These are phyloP conservation scores for Theocolax elegans DNA, from an alignment of 1,140 invertebrate species.

Conservation along the genomic window DNA sequence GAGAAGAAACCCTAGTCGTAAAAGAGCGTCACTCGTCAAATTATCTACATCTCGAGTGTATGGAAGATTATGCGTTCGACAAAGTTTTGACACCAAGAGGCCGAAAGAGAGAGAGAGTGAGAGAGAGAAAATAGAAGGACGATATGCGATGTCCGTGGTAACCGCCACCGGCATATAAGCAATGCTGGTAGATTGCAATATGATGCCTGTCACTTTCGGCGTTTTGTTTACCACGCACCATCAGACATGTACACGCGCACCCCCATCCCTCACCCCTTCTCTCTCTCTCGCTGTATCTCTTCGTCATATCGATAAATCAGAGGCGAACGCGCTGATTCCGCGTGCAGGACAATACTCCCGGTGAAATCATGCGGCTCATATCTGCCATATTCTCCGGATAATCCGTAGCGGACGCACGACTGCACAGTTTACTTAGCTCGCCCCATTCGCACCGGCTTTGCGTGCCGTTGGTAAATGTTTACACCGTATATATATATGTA, in stretches of 20 bases:
- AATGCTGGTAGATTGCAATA: neutral
- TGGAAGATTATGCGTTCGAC: slow-evolving; percentile 3
- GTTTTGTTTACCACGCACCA: slow-evolving; percentile 23
- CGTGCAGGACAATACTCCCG: slow-evolving; percentile 17
- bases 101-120: neutral
- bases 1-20: too few species aligned
- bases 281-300: too few species aligned
- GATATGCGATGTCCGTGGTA: neutral
- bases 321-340: neutral
- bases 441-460: slow-evolving; percentile 48
- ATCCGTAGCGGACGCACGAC: slow-evolving; percentile 26
- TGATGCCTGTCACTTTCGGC: slow-evolving; percentile 25
- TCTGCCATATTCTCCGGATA: slow-evolving; percentile 42
- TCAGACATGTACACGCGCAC: too few species aligned
- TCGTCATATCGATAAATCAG: slow-evolving; percentile 36
- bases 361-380: slow-evolving; percentile 40
- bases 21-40: too few species aligned
- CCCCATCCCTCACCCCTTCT: too few species aligned
- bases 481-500: slow-evolving; percentile 31
- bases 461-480: slow-evolving; percentile 53
- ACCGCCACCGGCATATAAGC: neutral
- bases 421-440: slow-evolving; percentile 41
- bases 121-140: neutral
- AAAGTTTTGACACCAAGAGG: neutral
- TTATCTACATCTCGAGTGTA: neutral